Percentiles rank a stretch among this genome's conserved stretches.
Evolutionary conservation across 2,888 invertebrate genomes (phyloP).

Genomic region (Heteromyza rotundicornis): DNA sequence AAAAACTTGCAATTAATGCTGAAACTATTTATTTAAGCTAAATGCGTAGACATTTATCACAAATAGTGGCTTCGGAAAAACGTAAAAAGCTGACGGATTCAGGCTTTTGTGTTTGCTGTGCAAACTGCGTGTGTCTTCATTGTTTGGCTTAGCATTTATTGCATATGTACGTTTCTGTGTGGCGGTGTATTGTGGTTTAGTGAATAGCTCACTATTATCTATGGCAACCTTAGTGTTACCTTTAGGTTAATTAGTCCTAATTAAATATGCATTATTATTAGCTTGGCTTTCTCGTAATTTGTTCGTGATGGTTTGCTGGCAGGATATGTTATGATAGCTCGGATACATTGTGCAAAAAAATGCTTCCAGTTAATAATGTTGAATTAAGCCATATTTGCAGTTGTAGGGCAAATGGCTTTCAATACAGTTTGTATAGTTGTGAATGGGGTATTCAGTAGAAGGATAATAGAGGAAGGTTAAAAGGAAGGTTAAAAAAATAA

Average conservation of each 20-base stretch:
- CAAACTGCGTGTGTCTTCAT: background rate
- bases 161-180: slow-evolving; percentile 16
- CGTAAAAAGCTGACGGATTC: too few species aligned
- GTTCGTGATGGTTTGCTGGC: background rate
- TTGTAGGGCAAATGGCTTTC: too few species aligned
- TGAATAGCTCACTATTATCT: background rate
- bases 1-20: background rate
- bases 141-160: background rate
- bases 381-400: background rate
- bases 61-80: too few species aligned
- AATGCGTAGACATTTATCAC: background rate
- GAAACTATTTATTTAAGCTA: background rate
- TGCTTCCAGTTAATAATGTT: background rate
- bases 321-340: background rate
- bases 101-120: background rate
- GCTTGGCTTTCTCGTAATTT: slow-evolving; percentile 8
- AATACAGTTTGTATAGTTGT: too few species aligned
- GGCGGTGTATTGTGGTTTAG: slow-evolving; percentile 9
- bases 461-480: too few species aligned
- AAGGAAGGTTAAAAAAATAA: too few species aligned
- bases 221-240: slow-evolving; percentile 22
- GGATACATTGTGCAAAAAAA: background rate
- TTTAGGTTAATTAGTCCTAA: slow-evolving; percentile 50
- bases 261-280: slow-evolving; percentile 49
- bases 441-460: too few species aligned